Evolutionary conservation across 1,140 invertebrate genomes (phyloP).

Genomic region (Pseudomyrmex concolor): DNA sequence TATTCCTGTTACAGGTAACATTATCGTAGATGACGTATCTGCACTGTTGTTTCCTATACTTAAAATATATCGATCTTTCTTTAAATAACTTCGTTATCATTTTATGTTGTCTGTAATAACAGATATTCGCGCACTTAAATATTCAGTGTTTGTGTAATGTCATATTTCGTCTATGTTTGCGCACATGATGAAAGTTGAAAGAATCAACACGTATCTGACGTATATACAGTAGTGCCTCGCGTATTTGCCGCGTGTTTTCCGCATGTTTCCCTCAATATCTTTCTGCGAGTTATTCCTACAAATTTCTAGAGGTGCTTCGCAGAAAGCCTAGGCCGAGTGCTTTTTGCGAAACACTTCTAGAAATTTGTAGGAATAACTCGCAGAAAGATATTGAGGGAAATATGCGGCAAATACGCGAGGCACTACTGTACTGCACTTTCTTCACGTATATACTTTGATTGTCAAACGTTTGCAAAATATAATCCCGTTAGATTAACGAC

Average conservation of each 20-base stretch:
- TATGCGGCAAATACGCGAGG: no score
- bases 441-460: neutral
- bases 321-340: no score
- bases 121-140: neutral
- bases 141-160: neutral
- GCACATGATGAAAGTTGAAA: neutral
- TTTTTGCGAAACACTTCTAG: no score
- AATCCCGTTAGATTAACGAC: neutral
- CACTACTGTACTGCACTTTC: neutral
- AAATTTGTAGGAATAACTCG: no score
- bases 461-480: neutral
- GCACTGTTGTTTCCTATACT: conserved; percentile 40
- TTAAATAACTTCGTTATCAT: neutral
- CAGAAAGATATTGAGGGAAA: no score
- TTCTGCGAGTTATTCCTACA: no score
- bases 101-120: neutral
- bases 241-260: no score
- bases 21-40: neutral
- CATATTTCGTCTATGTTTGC: neutral
- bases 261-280: no score
- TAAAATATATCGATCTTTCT: no score
- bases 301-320: no score
- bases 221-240: no score
- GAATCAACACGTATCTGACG: conserved; percentile 2
- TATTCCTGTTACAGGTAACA: conserved; percentile 6